phyloP scores from a whole-genome alignment of 2,888 invertebrate genomes.

The Acleris laterana region DNA sequence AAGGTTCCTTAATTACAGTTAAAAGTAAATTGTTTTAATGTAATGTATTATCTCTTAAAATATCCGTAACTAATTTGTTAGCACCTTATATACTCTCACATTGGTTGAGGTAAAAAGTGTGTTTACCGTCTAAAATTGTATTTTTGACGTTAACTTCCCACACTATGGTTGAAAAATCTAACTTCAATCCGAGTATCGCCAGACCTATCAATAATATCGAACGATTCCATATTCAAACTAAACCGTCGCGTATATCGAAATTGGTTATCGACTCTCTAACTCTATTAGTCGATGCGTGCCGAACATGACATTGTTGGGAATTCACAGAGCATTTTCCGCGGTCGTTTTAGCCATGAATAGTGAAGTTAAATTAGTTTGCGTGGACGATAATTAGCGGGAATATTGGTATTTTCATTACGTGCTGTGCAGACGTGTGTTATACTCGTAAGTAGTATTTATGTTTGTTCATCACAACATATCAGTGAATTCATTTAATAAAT shows the following conservation, averaged over 20 bases:
- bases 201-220: conserved; percentile 13
- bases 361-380: conserved; percentile 22
- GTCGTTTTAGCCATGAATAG: conserved; percentile 11
- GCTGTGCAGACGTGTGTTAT: conserved; percentile 2
- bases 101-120: too few relatives aligned
- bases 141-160: neutral
- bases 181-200: neutral
- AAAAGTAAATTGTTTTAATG: too few relatives aligned
- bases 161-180: neutral
- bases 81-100: too few relatives aligned
- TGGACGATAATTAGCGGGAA: conserved; percentile 15
- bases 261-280: conserved; percentile 26
- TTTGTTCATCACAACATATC: neutral
- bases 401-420: conserved; percentile 16
- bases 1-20: too few relatives aligned
- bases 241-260: conserved; percentile 18
- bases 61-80: too few relatives aligned
- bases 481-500: too few relatives aligned
- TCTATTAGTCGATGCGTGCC: conserved; percentile 17
- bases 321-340: conserved; percentile 17
- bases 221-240: conserved; percentile 6
- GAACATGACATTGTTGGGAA: conserved; percentile 20
- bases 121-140: too few relatives aligned
- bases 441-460: neutral
- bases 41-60: too few relatives aligned